These are phyloP conservation scores for Toxotes jaculatrix DNA, from an alignment of 2,113 vertebrate genomes.

Conservation along the genomic window DNA sequence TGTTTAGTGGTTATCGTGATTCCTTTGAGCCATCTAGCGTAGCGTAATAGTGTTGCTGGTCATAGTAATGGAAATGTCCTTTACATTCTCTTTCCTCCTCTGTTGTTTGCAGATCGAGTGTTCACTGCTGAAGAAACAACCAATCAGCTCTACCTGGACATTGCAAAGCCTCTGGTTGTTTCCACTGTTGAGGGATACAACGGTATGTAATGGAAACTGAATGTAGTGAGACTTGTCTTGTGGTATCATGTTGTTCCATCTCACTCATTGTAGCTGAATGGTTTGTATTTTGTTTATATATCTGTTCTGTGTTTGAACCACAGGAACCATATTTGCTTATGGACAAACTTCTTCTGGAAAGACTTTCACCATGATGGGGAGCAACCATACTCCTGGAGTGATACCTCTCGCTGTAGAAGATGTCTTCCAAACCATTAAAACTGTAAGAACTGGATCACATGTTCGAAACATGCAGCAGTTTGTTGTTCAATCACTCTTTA, in stretches of 20 bases:
- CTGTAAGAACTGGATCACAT: conserved; percentile 77
- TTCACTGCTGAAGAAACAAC: conserved; percentile 90
- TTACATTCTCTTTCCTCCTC: neutral
- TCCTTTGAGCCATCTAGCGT: neutral
- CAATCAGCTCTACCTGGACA: conserved; percentile 88
- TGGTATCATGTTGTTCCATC: neutral
- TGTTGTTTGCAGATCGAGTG: conserved; percentile 85
- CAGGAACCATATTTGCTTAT: conserved; percentile 98
- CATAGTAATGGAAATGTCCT: neutral
- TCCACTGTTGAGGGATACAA: conserved; percentile 94
- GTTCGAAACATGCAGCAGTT: neutral
- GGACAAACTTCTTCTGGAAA: conserved; percentile 98
- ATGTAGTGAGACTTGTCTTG: neutral
- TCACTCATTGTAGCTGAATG: neutral
- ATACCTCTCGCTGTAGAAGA: conserved; percentile 93
- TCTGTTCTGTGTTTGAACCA: conserved; percentile 12
- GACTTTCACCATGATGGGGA: conserved; percentile 97
- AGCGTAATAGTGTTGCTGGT: too few species aligned
- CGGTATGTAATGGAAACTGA: conserved; percentile 79
- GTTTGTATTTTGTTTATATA: neutral
- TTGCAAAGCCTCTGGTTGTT: conserved; percentile 93
- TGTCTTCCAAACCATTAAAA: conserved; percentile 92
- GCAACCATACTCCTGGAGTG: conserved; percentile 84
- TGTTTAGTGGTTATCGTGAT: neutral
- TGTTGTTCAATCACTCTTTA: neutral